phyloP scores from a whole-genome alignment of 2,797 vertebrate genomes.

The Acomys russatus region DNA sequence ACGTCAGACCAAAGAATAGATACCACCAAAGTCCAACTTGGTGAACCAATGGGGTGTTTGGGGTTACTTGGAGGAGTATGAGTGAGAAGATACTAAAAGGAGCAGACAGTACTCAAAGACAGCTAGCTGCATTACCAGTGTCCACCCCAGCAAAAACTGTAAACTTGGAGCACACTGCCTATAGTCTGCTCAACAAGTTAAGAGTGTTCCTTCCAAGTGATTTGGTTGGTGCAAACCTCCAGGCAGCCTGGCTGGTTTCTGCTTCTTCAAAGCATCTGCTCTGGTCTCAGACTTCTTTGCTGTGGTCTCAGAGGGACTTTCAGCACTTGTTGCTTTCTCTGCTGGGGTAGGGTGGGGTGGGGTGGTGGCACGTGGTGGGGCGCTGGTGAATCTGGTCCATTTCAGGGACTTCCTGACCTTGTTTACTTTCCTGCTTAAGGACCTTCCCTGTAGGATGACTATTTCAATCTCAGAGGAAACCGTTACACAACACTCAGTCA shows the following conservation, averaged over 20 bases:
- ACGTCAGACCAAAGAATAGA: background rate
- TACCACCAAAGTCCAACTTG: background rate
- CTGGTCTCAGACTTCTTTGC: background rate
- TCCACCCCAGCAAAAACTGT: background rate
- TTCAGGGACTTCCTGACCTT: conserved; percentile 5
- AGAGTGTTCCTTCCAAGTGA: background rate
- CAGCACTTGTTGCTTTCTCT: background rate
- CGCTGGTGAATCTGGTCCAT: background rate
- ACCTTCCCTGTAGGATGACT: background rate
- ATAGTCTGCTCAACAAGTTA: no score
- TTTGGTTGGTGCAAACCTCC: background rate
- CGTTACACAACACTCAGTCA: background rate
- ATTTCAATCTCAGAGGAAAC: background rate
- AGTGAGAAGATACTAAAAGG: background rate
- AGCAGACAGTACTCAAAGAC: background rate
- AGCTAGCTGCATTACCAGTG: background rate
- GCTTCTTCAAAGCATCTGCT: background rate
- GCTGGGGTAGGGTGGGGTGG: background rate
- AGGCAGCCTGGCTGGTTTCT: background rate
- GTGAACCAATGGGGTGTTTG: background rate
- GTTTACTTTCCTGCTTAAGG: background rate
- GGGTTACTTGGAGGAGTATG: background rate
- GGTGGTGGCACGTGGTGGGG: background rate
- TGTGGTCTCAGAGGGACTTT: no score
- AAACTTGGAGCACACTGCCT: background rate